Conservation (phyloP, 2,888 invertebrate genomes). For the Chymomyza caudatula region DNA sequence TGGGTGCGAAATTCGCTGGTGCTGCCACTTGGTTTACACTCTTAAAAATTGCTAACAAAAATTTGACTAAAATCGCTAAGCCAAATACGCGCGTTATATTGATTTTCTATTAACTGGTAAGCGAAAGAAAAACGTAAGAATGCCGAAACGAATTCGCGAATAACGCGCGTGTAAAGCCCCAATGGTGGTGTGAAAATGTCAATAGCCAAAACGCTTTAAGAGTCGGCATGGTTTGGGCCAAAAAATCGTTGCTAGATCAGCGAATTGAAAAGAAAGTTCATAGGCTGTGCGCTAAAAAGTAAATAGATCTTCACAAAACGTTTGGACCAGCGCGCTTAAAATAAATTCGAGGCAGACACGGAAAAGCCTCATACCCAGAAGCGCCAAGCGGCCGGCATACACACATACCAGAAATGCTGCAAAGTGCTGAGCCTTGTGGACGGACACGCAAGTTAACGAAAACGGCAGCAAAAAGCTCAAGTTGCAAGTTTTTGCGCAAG, state of each 20-base stretch:
- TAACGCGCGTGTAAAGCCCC: background rate
- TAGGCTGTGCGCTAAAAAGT: background rate
- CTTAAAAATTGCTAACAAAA: background rate
- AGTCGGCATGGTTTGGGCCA: background rate
- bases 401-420: constrained; percentile 32
- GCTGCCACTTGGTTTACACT: background rate
- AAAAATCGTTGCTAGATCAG: background rate
- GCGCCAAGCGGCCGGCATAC: constrained; percentile 58
- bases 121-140: constrained; percentile 22
- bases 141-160: background rate
- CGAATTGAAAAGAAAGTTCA: background rate
- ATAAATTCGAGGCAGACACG: constrained; percentile 66
- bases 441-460: background rate
- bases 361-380: constrained; percentile 62
- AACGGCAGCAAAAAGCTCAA: constrained; percentile 56
- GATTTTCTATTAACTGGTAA: constrained; percentile 67
- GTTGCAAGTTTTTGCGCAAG: constrained; percentile 68
- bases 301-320: constrained; percentile 19
- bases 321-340: constrained; percentile 57
- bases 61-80: constrained; percentile 13
- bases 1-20: constrained; percentile 28
- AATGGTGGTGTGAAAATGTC: constrained; percentile 9
- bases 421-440: too few relatives aligned
- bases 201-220: background rate
- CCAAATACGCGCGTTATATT: constrained; percentile 42